phyloP scores from a whole-genome alignment of 1,140 invertebrate genomes.

The Penaeus indicus region DNA sequence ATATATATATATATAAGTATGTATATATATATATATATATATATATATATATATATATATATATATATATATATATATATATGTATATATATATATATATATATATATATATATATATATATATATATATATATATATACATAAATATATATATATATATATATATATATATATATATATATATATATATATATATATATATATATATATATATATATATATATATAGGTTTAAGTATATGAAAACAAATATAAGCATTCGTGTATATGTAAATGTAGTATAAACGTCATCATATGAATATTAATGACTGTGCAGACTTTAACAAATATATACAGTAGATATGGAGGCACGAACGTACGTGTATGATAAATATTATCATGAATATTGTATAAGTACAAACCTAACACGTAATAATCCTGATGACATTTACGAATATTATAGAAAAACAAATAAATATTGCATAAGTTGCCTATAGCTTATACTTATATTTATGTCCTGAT shows the following conservation, averaged over 20 bases:
- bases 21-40: background rate
- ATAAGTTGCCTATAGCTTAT: too few species aligned
- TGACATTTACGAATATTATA: too few species aligned
- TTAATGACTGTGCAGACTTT: background rate
- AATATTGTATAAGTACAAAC: too few species aligned
- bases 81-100: background rate
- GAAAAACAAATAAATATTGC: too few species aligned
- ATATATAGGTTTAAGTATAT: background rate
- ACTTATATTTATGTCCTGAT: too few species aligned
- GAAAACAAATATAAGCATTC: background rate
- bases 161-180: background rate
- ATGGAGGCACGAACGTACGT: background rate
- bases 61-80: background rate
- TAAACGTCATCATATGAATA: background rate
- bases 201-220: background rate
- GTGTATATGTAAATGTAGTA: background rate
- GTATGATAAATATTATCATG: too few species aligned
- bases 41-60: background rate
- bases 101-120: background rate
- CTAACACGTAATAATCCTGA: too few species aligned
- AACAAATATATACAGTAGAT: slow-evolving; percentile 2
- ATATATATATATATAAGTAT: background rate
- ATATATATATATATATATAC: background rate
- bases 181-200: background rate
- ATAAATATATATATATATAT: background rate